Conservation (phyloP, 2,113 vertebrate species). For the Electrona antarctica region DNA sequence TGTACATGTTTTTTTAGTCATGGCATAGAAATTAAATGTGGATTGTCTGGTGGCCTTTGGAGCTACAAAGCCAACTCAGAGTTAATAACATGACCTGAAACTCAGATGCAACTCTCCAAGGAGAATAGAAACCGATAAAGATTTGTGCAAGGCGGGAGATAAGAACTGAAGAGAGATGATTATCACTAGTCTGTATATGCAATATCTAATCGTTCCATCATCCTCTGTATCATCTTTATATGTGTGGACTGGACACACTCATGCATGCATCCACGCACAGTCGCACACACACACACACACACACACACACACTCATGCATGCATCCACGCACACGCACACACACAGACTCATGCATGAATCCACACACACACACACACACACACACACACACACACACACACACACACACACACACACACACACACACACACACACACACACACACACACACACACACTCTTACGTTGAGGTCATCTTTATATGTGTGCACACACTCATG, state of each 20-base stretch:
- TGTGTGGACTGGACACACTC: background rate
- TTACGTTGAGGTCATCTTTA: too few species aligned
- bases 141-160: conserved; percentile 24
- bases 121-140: conserved; percentile 10
- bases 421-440: conserved; percentile 5
- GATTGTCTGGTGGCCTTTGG: background rate
- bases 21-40: too few species aligned
- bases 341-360: background rate
- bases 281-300: background rate
- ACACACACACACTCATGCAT: conserved; percentile 7
- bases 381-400: conserved; percentile 25
- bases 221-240: background rate
- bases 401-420: conserved; percentile 31
- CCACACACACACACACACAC: background rate
- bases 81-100: conserved; percentile 56
- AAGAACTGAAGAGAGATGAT: conserved; percentile 39
- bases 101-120: conserved; percentile 30
- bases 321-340: background rate
- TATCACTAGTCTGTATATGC: conserved; percentile 48
- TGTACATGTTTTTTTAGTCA: too few species aligned
- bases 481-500: conserved; percentile 24
- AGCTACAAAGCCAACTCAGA: conserved; percentile 7
- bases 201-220: conserved; percentile 50
- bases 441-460: conserved; percentile 2
- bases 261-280: background rate